Evolutionary conservation across 2,113 vertebrate genomes (phyloP), one percentile per base, ranked within the genome.

Genomic region (Notarius lentiginosus): DNA sequence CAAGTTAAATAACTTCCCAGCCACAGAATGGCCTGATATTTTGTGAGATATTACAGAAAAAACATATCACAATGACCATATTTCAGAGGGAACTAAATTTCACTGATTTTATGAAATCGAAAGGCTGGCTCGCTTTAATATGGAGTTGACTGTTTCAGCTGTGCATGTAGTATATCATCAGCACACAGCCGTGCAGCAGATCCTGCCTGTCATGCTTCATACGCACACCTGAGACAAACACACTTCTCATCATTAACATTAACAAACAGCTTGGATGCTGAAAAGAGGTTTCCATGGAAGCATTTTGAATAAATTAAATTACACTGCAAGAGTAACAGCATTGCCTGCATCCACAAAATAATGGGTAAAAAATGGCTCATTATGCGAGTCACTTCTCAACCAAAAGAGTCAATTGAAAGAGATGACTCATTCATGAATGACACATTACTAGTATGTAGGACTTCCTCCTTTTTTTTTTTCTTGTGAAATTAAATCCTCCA

Each of bases 281-380:
- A 60, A 60, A 60, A 34, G 18, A 18, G 18, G 79, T 81, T 81
- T 81, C 58, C 58, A 63, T 82, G 79, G 41, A 41, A 63, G 34
- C 79, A 49, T 82, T 30, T 58, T 24, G 79, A 81, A 60, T 81
- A 20, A 81, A 20, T 41, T 11, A 2, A 81, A 82, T 65, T 82
- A 49, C 58, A 82, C 79, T 80, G 55, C 55, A 58, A 58, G 15
- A 18, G 55, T 34, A 60, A 34, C 55, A 27, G 20, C 41, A 22
- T 22, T 49, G 18, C 72, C 41, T 75, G 34, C 20, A 56, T 79
- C n/a, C 76, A 79, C 53, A 79, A 79, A 30, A 56, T 79, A 17
- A 55, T 30, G 12, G 12, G 2, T 1, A 15, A 17, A 18, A 56
- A 55, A 56, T 79, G 11, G 20, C 7, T 11, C 72, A 75, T n/a